Evolutionary conservation across 1,140 invertebrate species (phyloP).

Genomic region (Pinna nobilis): DNA sequence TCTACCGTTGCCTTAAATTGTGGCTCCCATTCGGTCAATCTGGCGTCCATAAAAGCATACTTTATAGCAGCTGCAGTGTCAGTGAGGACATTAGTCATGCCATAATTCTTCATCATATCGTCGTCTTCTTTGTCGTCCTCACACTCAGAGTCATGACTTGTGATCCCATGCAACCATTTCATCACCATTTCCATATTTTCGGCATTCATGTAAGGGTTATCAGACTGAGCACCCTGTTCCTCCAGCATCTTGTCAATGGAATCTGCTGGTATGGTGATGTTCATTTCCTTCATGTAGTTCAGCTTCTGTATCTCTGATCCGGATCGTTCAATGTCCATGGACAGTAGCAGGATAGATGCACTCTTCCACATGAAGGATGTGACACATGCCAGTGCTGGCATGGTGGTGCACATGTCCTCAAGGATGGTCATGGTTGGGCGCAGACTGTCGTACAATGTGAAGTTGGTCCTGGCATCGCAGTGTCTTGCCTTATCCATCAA

Average conservation of each 20-base stretch:
- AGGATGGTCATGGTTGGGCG: neutral
- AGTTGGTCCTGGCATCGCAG: neutral
- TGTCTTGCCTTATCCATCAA: conserved; percentile 2
- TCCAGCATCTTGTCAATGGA: neutral
- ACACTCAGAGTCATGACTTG: neutral
- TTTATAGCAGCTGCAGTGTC: neutral
- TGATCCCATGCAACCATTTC: neutral
- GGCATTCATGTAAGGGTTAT: neutral
- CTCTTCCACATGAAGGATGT: conserved; percentile 20
- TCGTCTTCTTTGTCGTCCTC: neutral
- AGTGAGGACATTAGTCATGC: conserved; percentile 9
- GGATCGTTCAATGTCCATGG: neutral
- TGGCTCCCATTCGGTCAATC: neutral
- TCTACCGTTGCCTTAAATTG: neutral
- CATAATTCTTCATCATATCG: neutral
- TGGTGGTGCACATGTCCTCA: neutral
- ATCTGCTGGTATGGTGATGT: neutral
- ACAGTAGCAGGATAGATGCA: neutral
- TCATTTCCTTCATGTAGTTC: conserved; percentile 1
- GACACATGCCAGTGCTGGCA: conserved; percentile 15
- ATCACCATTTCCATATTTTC: neutral
- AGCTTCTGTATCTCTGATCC: neutral
- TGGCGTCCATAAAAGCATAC: conserved; percentile 3
- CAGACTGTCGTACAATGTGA: neutral
- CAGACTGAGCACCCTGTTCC: neutral